phyloP scores from a whole-genome alignment of 2,113 vertebrate genomes.

The Callionymus lyra region DNA sequence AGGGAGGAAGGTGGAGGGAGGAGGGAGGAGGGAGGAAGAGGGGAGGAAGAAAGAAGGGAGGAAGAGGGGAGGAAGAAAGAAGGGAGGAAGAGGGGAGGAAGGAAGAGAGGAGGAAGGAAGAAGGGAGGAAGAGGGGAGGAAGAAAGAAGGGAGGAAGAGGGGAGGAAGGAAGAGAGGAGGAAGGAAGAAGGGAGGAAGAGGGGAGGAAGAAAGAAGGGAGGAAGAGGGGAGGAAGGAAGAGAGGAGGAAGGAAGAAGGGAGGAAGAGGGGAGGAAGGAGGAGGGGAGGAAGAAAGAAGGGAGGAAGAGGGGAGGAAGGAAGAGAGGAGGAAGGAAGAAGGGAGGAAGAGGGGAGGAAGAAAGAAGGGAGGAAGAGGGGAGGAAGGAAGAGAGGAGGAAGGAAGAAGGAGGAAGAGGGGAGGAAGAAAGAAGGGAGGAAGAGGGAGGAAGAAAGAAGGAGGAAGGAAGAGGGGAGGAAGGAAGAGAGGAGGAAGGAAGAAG shows the following conservation, averaged over 20 bases:
- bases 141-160: too few species aligned
- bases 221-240: conserved; percentile 5
- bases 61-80: conserved; percentile 30
- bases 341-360: conserved; percentile 41
- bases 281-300: conserved; percentile 11
- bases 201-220: too few species aligned
- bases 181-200: too few species aligned
- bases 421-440: too few species aligned
- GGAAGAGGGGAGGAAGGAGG: conserved; percentile 10
- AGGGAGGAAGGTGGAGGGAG: conserved; percentile 30
- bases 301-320: conserved; percentile 17
- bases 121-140: too few species aligned
- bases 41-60: conserved; percentile 50
- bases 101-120: too few species aligned
- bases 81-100: too few species aligned
- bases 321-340: conserved; percentile 31
- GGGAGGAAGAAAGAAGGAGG: too few species aligned
- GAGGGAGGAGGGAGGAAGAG: conserved; percentile 34
- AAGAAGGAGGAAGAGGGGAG: too few species aligned
- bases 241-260: conserved; percentile 10
- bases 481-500: too few species aligned
- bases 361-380: conserved; percentile 49
- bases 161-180: too few species aligned
- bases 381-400: conserved; percentile 16
- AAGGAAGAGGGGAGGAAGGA: too few species aligned